Base-by-base conservation (phyloP, 1,140 invertebrate species). In the Cylas formicarius region DNA sequence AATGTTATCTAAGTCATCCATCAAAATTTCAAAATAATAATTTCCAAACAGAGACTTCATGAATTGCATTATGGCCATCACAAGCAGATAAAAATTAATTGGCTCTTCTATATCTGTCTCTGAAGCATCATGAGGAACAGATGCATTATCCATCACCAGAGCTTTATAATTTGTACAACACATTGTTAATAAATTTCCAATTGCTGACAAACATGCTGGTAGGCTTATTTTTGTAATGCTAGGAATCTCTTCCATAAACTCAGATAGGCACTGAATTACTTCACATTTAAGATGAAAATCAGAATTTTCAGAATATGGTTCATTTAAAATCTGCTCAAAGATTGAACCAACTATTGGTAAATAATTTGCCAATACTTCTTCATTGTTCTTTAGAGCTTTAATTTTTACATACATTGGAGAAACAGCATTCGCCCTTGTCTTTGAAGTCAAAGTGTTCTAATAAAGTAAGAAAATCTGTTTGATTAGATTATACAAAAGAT, bases 1-100 rank as follows among this genome's bases (percentile, higher is more conserved):
- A 5, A 49, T n/a, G 20, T 49, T 49, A 24, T 43, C 27, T 13
- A 49, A 32, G 34, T 49, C 47, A 17, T 49, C 47, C 8, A 49
- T 23, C 19, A 49, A 19, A 6, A 49, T 18, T 21, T 49, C 38
- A 24, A 49, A 49, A 24, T 49, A 49, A n/a, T 26, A 16, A 22
- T 33, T 34, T 14, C 33, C 39, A 31, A 44, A 20, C 22, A 49
- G 11, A 28, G 17, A 36, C 8, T 19, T 24, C 19, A 49, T 43
- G 5, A 36, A 37, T 3, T 37, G 17, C 13, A 49, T 34, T 29
- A 44, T 36, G 2, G 20, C 17, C 8, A 9, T 24, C 3, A 49
- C 17, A 6, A 49, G 22, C 13, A 37, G 27, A 27, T 26, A 36
- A 29, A 49, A 49, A 32, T 43, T 29, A 10, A 27, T 23, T 20